Evolutionary conservation across 30 jellyfish, hydroid and myxozoan genomes (phyloP), one percentile per base, ranked within the genome.

Genomic region (Pelagia noctiluca): DNA sequence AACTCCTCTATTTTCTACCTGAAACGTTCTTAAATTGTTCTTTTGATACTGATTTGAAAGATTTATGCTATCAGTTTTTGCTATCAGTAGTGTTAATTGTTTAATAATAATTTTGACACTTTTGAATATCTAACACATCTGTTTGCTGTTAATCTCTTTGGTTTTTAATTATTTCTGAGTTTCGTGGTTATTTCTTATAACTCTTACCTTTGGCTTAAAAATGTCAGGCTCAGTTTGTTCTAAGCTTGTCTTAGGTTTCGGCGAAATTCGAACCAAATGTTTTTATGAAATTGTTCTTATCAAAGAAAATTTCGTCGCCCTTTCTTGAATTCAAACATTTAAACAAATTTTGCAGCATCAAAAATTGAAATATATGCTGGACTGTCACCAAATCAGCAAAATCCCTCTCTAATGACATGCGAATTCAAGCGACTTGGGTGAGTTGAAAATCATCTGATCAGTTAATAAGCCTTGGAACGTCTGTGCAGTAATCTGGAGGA

Each of bases 381-480:
- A 29, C 19, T 67, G 36, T 71, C 95, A 11, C 24, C 87, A 64
- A 52, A 63, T 33, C 72, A 67, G 19, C 50, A 71, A 33, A 36
- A 75, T 1, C 87, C 92, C 5, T 75, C 94, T 8, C 62, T 87
- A 48, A 53, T 84, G 32, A 23, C 50, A 36, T 78, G 95, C 76
- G 82, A 71, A 70, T 93, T 93, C 78, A 80, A 82, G 60, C 81
- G 98, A 66, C 88, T 93, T 1, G 98, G 98, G 98, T 93, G 78
- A 32, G 95, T 24, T 54, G n/a, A 26, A 32, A 18, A 18, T 4
- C 35, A 33, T 36, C 21, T 70, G 29, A 21, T 18, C 8, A 48
- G 28, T 72, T 21, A 11, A 21, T 38, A 1, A 11, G 23, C 22
- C n/a, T n/a, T n/a, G n/a, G n/a, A n/a, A n/a, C n/a, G n/a, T n/a